Evolutionary conservation across 2,113 vertebrate species (phyloP).

Genomic region (Hydrochoerus hydrochaeris): DNA sequence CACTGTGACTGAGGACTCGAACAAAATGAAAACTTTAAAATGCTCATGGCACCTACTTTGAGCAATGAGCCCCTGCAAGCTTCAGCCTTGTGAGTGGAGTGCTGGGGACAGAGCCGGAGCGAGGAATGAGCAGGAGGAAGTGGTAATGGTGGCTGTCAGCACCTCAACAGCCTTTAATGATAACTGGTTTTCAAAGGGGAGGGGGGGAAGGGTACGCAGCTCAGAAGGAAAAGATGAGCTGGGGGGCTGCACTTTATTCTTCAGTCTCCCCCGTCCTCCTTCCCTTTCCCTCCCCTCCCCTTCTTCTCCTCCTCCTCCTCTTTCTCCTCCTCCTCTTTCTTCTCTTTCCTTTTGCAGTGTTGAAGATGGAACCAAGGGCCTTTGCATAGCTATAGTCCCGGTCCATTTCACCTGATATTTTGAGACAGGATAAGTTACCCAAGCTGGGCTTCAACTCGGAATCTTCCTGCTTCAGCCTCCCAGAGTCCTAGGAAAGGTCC

Average conservation of each 20-base stretch:
- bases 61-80: neutral
- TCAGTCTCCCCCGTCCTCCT: neutral
- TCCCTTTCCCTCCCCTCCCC: rapidly evolving
- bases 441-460: neutral
- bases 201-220: neutral
- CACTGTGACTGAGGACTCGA: neutral
- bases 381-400: neutral
- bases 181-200: neutral
- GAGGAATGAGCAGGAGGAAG: neutral
- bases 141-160: neutral
- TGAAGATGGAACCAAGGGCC: neutral
- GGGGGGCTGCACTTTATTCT: too few species aligned
- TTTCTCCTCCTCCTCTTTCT: neutral
- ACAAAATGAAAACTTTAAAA: neutral
- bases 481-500: neutral
- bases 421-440: neutral
- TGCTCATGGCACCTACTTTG: neutral
- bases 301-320: rapidly evolving
- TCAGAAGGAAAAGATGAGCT: neutral
- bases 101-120: neutral
- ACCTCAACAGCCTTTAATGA: neutral
- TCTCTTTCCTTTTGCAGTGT: neutral
- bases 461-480: neutral
- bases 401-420: neutral
- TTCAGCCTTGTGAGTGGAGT: neutral